These are phyloP conservation scores for Lamellibrachia columna DNA, from an alignment of 2,888 invertebrate genomes.

Conservation along the genomic window DNA sequence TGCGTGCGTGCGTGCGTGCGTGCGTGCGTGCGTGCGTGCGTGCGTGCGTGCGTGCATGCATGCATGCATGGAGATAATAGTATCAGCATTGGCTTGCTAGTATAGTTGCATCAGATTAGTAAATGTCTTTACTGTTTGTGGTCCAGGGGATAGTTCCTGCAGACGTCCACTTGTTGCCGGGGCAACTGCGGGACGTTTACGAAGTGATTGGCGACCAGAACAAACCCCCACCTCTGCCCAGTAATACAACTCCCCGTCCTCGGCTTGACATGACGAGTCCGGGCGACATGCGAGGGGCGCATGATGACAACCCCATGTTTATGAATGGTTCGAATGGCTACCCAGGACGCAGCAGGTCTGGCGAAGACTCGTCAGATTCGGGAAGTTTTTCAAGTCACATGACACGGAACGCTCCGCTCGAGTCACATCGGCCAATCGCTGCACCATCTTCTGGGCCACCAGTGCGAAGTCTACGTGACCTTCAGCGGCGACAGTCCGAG, in stretches of 20 bases:
- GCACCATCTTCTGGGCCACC: neutral
- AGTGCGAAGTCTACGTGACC: neutral
- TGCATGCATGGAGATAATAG: neutral
- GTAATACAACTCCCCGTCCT: neutral
- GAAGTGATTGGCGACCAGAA: constrained; percentile 39
- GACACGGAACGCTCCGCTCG: neutral
- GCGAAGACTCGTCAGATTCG: neutral
- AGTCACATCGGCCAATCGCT: neutral
- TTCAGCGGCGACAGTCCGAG: neutral
- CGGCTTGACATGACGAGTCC: neutral
- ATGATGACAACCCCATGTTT: neutral
- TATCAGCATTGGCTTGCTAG: neutral
- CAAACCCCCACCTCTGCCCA: constrained; percentile 41
- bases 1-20: no score
- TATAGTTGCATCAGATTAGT: neutral
- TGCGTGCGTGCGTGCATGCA: no score
- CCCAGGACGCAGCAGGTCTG: neutral
- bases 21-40: no score
- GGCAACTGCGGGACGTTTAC: constrained; percentile 41
- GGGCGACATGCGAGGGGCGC: neutral
- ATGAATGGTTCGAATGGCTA: neutral
- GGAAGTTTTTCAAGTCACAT: neutral
- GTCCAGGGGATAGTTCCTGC: constrained; percentile 40
- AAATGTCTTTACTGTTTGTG: neutral
- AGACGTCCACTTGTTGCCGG: constrained; percentile 41